Base-by-base conservation (phyloP, 2,113 vertebrate genomes). In the Pelodiscus sinensis region DNA sequence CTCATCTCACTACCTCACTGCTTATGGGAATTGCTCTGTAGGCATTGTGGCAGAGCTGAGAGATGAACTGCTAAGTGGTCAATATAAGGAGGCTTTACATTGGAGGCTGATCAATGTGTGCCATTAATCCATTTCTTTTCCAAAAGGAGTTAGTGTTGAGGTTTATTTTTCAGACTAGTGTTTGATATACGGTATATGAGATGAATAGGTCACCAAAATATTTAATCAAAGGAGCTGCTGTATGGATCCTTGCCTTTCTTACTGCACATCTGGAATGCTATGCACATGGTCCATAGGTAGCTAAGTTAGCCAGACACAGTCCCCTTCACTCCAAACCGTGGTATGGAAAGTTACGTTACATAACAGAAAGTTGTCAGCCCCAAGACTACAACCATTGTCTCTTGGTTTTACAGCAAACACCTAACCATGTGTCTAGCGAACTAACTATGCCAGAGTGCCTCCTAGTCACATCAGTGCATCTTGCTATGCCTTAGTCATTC, bases 251-350 rank as follows among this genome's bases (percentile, higher is more conserved):
- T n/a, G 16, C 65, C 16, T 71, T 71, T 71, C n/a, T 71, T 35
- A 71, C n/a, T n/a, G n/a, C n/a, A 35, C n/a, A 71, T 71, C 35
- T 71, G 65, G 31, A 16, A 71, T 35, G n/a, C 10, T 5, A 11
- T 51, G n/a, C 1, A 19, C 7, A 0, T 1, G 9, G 58, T 81
- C 9, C 0, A 7, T 54, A 58, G 14, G 18, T 44, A 80, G 9
- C 4, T 0, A 18, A 71, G 65, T 35, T 35, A 71, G n/a, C 65
- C 18, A 71, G 65, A 19, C 65, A 90, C 52, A 77, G 65, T 2
- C 68, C 8, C 8, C 57, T 1, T 73, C 52, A 82, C 0, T 75
- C 25, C 57, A 19, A 54, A 50, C 1, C 2, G 0, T 71, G 58
- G 13, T 68, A 62, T 71, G 68, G 13, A 60, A 62, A 60, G 31